Evolutionary conservation across 1,140 invertebrate genomes (phyloP).

Genomic region (Drosophila obscura): DNA sequence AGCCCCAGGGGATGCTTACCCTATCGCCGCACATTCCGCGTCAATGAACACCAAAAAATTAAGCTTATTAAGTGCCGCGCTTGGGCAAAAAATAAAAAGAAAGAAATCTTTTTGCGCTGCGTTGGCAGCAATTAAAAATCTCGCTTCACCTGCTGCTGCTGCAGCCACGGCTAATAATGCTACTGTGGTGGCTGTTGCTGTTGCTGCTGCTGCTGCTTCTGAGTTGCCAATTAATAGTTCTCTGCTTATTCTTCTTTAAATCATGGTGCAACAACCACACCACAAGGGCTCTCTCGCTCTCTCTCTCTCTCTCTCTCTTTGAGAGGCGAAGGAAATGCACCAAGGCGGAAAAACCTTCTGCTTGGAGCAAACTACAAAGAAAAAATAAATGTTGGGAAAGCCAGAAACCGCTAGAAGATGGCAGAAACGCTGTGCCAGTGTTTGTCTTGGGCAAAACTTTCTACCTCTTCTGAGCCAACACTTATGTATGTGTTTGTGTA

Average conservation of each 20-base stretch:
- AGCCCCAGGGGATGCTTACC: not conserved
- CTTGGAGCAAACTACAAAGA: constrained; percentile 31
- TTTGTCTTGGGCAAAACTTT: constrained; percentile 65
- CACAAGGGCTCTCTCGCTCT: constrained; percentile 1
- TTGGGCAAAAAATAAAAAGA: not conserved
- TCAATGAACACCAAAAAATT: constrained; percentile 58
- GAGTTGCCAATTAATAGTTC: constrained; percentile 76
- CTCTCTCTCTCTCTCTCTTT: no score
- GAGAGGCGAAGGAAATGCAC: constrained; percentile 15
- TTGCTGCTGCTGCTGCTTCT: no score
- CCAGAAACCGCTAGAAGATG: constrained; percentile 30
- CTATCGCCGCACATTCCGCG: constrained; percentile 62
- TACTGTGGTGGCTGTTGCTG: no score
- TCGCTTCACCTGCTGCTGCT: constrained; percentile 21
- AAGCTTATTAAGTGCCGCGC: constrained; percentile 41
- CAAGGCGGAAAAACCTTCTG: constrained; percentile 17
- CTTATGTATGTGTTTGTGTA: constrained; percentile 20
- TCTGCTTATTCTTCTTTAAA: constrained; percentile 36
- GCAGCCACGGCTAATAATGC: no score
- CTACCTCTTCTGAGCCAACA: constrained; percentile 7
- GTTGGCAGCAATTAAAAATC: constrained; percentile 74
- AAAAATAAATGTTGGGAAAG: constrained; percentile 21
- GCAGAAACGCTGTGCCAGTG: constrained; percentile 42
- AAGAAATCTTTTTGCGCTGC: constrained; percentile 55
- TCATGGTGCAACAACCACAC: constrained; percentile 42